Base-by-base conservation (phyloP, 2,113 vertebrate species). In the Ovis aries region DNA sequence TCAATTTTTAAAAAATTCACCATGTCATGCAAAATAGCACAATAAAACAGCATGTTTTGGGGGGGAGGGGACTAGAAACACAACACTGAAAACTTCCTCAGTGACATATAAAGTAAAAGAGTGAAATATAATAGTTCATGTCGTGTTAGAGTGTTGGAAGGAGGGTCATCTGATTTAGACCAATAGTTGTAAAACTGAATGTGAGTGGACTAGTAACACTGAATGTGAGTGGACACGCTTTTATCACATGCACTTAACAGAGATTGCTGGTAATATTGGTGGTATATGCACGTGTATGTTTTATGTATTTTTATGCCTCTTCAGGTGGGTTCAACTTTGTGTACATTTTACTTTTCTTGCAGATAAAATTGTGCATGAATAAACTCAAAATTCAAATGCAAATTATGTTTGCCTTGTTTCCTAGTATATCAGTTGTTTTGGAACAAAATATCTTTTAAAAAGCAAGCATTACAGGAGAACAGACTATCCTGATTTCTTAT, bases 41-140 rank as follows among this genome's bases (percentile, higher is more conserved):
- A 89, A 14, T 83, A 48, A 80, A 88, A 60, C 33, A 21, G 64
- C 36, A 53, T 71, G 3, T 4, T 3, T 77, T 64, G 14, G 23
- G 3, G 3, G 21, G 13, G 1, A 23, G 3, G 2, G 1, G 1
- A 23, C 50, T 90, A 71, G 27, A 43, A 3, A 14, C 5, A 31
- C 7, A 43, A 3, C 36, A 90, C 2, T 90, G 12, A 81, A 91
- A 95, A 67, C 1, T 67, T 82, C 0, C 2, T 60, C 74, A 25
- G 7, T 77, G 6, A 55, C 12, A 74, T 3, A 86, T 25, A 45
- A 85, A 36, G 29, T 11, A 53, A 40, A 14, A 88, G 2, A 52
- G 29, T 86, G 14, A 74, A 81, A 67, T 6, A 95, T 59, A 55
- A 50, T 48, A 48, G 0, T 3, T 15, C 5, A 71, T 17, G 80